Percentiles rank a stretch among this genome's conserved stretches.
Conservation (phyloP, 1,140 invertebrate species). For the Belonocnema kinseyi region DNA sequence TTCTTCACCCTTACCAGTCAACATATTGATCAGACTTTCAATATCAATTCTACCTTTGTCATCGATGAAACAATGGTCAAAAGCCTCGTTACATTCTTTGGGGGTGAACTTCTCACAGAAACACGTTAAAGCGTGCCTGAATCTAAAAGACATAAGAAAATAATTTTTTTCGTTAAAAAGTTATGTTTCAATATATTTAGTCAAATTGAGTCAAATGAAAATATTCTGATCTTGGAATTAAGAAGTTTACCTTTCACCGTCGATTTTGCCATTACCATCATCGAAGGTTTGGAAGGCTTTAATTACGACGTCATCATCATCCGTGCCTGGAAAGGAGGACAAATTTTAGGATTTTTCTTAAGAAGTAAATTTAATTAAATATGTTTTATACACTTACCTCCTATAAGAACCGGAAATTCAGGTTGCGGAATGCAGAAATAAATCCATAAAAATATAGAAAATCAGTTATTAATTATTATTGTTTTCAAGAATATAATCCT, state of each 20-base stretch:
- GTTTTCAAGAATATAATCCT: too few relatives aligned
- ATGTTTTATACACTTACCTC: conserved; percentile 6
- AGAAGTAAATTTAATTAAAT: conserved; percentile 27
- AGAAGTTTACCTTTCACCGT: conserved; percentile 82
- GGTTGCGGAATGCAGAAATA: not conserved
- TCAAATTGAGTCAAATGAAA: not conserved
- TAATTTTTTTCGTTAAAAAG: conserved; percentile 9
- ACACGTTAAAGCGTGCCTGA: conserved; percentile 95
- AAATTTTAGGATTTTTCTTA: conserved; percentile 22
- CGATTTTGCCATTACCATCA: conserved; percentile 87
- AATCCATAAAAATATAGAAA: not conserved
- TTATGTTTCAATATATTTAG: conserved; percentile 32
- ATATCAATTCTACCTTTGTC: conserved; percentile 96
- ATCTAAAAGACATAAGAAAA: conserved; percentile 76
- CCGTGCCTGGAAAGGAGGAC: conserved; percentile 76
- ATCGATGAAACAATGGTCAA: conserved; percentile 96
- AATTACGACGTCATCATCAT: conserved; percentile 96
- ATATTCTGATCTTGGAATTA: not conserved
- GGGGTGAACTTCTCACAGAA: conserved; percentile 97
- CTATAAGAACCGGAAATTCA: not conserved
- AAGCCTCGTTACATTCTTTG: conserved; percentile 95
- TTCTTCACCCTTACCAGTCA: conserved; percentile 88
- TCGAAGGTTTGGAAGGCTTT: conserved; percentile 98
- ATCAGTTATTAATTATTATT: not conserved
- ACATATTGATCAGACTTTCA: conserved; percentile 88